These are phyloP conservation scores for Takifugu ocellatus DNA, from an alignment of 2,797 vertebrate genomes.

Conservation along the genomic window DNA sequence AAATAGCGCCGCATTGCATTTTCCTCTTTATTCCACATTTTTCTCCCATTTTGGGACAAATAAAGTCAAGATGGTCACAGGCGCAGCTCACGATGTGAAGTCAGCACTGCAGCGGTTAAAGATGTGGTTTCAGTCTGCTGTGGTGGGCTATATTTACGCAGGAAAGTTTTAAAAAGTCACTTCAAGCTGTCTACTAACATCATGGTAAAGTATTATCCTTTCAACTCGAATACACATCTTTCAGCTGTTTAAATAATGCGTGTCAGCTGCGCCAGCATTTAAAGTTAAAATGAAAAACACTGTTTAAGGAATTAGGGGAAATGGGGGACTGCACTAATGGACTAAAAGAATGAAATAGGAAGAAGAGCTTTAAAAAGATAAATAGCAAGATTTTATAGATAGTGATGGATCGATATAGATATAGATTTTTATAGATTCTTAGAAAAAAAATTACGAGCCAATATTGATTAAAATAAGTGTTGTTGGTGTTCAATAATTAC, in stretches of 20 bases:
- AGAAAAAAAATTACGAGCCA: too few species aligned
- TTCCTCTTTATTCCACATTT: background rate
- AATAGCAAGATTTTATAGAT: too few species aligned
- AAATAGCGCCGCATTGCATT: background rate
- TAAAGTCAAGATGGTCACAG: background rate
- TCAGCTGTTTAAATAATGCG: conserved; percentile 8
- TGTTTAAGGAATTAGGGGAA: conserved; percentile 1
- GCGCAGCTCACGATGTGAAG: background rate
- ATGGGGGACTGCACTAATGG: conserved; percentile 5
- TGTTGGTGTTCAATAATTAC: too few species aligned
- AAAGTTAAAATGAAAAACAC: conserved; percentile 21
- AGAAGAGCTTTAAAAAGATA: too few species aligned
- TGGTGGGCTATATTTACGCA: background rate
- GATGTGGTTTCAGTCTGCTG: background rate
- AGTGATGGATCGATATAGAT: too few species aligned
- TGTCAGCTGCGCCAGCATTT: background rate
- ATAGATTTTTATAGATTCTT: too few species aligned
- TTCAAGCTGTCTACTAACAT: background rate
- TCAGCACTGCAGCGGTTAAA: background rate
- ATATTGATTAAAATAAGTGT: too few species aligned
- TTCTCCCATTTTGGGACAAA: conserved; percentile 2
- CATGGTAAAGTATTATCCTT: background rate
- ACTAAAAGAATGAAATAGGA: background rate
- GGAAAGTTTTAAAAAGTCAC: background rate
- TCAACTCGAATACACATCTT: conserved; percentile 17